Evolutionary conservation across 2,797 vertebrate genomes (phyloP).

Genomic region (Gymnoscopelus microlampas): DNA sequence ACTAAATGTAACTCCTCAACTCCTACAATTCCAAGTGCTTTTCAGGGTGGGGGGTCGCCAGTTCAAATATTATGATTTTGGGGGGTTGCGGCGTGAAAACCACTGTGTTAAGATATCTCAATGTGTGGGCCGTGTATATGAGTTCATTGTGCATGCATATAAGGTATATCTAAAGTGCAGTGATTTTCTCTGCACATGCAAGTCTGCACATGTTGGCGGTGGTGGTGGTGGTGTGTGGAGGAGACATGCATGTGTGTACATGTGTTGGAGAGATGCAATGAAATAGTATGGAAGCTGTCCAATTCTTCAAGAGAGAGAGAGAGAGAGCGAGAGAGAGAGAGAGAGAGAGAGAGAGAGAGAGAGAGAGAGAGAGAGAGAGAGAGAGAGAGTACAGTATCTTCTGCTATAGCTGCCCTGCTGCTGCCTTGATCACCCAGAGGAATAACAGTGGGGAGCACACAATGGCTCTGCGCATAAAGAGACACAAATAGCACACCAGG

Average conservation of each 20-base stretch:
- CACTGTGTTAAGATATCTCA: no score
- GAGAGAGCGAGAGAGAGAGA: neutral
- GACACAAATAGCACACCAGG: constrained; percentile 59
- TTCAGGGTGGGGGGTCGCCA: no score
- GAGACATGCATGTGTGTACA: neutral
- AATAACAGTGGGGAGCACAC: constrained; percentile 66
- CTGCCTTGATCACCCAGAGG: constrained; percentile 51
- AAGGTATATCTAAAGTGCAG: neutral
- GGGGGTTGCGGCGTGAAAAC: no score
- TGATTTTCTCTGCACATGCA: neutral
- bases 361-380: neutral
- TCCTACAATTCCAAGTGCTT: no score
- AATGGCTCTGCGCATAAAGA: constrained; percentile 65
- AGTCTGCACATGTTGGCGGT: neutral
- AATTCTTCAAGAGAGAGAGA: neutral
- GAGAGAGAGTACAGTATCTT: constrained; percentile 34
- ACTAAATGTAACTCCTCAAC: no score
- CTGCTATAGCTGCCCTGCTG: constrained; percentile 37
- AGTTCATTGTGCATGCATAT: no score
- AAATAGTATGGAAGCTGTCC: no score
- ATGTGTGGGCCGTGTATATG: no score
- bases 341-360: constrained; percentile 3
- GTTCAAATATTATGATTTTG: no score
- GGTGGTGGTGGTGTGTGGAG: neutral
- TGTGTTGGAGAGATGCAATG: neutral